These are phyloP conservation scores for Ruditapes philippinarum DNA, from an alignment of 1,140 invertebrate genomes.

Conservation along the genomic window DNA sequence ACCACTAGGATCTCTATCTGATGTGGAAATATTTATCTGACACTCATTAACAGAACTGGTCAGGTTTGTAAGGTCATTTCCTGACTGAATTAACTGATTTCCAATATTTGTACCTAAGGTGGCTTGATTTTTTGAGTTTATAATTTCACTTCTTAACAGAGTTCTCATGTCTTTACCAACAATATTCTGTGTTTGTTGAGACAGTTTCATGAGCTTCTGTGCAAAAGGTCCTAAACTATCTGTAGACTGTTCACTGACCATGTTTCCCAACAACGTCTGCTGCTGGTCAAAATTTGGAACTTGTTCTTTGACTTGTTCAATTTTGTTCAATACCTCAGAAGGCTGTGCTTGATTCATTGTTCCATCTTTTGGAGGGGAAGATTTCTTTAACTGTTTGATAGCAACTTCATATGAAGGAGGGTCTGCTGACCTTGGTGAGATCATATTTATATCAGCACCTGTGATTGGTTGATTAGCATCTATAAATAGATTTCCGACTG, in stretches of 20 bases:
- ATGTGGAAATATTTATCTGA: slow-evolving; percentile 8
- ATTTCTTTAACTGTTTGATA: slow-evolving; percentile 46
- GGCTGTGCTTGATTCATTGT: neutral
- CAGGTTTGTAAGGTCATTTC: neutral
- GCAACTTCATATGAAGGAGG: slow-evolving; percentile 63
- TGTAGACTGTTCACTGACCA: neutral
- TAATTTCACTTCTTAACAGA: neutral
- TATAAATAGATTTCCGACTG: neutral
- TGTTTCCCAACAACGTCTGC: slow-evolving; percentile 6
- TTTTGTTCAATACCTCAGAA: neutral
- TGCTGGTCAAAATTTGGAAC: neutral
- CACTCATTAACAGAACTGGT: neutral
- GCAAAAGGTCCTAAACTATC: slow-evolving; percentile 44
- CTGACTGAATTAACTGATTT: neutral
- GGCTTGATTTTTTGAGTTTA: neutral
- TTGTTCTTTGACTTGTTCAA: neutral
- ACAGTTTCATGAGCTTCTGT: slow-evolving; percentile 43
- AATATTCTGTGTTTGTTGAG: neutral
- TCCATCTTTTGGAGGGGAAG: neutral
- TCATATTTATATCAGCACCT: slow-evolving; percentile 29
- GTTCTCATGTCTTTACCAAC: neutral
- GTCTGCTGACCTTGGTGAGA: slow-evolving; percentile 24
- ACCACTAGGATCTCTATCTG: slow-evolving; percentile 1
- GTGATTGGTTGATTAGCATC: neutral
- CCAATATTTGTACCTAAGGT: neutral